These are phyloP conservation scores for Meiosimyza platycephala DNA, from an alignment of 2,888 invertebrate species.

Conservation along the genomic window DNA sequence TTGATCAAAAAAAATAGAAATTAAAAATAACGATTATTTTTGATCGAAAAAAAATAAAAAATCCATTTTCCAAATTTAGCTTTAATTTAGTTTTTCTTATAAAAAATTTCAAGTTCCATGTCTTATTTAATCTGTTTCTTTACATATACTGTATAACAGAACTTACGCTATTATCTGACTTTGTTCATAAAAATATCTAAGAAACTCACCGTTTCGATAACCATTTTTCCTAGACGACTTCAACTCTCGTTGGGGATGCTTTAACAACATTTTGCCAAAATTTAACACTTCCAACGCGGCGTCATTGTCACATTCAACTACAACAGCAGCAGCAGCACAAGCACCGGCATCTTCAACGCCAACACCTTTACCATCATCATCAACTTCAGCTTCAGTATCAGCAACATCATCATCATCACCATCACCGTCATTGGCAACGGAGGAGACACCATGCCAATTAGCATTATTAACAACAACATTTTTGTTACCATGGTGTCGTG, in stretches of 20 bases:
- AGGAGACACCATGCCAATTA: slow-evolving; percentile 55
- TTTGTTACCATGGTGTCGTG: background rate
- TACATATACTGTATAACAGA: no score
- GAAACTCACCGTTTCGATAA: background rate
- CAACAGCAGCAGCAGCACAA: slow-evolving; percentile 2
- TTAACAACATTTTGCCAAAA: slow-evolving; percentile 5
- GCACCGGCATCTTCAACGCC: background rate
- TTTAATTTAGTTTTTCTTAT: no score
- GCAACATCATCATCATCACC: slow-evolving; percentile 44
- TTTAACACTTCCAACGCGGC: background rate
- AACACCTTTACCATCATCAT: slow-evolving; percentile 16
- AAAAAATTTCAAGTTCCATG: no score
- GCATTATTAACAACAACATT: slow-evolving; percentile 48
- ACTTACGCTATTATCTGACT: no score
- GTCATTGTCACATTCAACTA: slow-evolving; percentile 5
- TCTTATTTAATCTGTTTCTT: no score
- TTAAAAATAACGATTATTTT: no score
- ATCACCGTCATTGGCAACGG: slow-evolving; percentile 51
- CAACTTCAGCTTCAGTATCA: slow-evolving; percentile 21
- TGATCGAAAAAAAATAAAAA: no score
- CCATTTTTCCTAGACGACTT: slow-evolving; percentile 3
- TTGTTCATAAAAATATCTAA: no score
- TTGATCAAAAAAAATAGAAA: no score
- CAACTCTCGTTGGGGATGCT: background rate
- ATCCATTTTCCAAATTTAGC: no score